Percentiles rank a stretch among this genome's conserved stretches.
phyloP scores from a whole-genome alignment of 2,797 vertebrate genomes.

The Psittacula derbiana region DNA sequence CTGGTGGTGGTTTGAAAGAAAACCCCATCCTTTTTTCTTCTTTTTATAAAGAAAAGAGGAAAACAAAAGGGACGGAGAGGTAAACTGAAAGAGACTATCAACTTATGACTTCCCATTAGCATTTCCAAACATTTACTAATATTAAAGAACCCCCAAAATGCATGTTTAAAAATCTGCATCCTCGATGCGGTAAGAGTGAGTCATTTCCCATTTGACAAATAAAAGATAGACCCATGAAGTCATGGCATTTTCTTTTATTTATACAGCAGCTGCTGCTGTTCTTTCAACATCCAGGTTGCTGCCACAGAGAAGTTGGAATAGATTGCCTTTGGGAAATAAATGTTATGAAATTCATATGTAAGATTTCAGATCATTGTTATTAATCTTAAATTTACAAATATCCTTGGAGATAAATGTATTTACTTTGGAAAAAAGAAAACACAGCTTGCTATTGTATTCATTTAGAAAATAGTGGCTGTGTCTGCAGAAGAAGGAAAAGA shows the following conservation, averaged over 20 bases:
- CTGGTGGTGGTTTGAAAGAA: neutral
- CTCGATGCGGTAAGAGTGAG: neutral
- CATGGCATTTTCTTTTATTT: conserved; percentile 33
- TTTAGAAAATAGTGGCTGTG: conserved; percentile 8
- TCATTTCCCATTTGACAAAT: conserved; percentile 38
- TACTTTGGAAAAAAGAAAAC: neutral
- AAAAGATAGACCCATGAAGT: conserved; percentile 25
- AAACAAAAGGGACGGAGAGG: neutral
- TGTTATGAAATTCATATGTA: conserved; percentile 28
- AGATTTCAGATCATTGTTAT: conserved; percentile 46
- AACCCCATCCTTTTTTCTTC: neutral
- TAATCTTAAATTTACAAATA: conserved; percentile 56
- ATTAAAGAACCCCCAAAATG: neutral
- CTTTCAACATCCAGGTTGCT: conserved; percentile 9
- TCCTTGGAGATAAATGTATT: conserved; percentile 27
- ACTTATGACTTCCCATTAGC: neutral
- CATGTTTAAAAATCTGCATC: neutral
- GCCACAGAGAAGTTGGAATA: conserved; percentile 6
- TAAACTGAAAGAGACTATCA: neutral
- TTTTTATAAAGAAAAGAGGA: neutral
- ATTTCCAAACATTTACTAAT: conserved; percentile 1
- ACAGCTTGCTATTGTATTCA: neutral
- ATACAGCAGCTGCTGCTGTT: conserved; percentile 43
- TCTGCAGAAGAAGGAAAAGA: conserved; percentile 9
- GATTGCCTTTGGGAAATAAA: conserved; percentile 60